Conservation (phyloP, 2,888 invertebrate genomes). For the Limnephilus rhombicus region DNA sequence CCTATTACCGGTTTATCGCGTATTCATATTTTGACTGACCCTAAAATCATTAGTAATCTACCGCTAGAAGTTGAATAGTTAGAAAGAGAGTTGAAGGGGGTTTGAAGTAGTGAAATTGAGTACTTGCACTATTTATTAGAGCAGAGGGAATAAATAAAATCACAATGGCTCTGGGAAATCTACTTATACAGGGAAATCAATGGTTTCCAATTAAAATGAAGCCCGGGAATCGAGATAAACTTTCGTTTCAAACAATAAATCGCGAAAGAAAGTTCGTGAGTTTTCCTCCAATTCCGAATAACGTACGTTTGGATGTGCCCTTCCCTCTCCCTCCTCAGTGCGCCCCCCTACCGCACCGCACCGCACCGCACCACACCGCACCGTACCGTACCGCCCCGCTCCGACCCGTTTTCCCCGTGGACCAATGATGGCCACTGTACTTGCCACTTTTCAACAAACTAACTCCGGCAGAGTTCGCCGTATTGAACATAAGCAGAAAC, state of each 20-base stretch:
- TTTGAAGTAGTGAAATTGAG: background rate
- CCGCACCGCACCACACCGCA: too few relatives aligned
- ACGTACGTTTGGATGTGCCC: conserved; percentile 33
- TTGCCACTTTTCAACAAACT: conserved; percentile 37
- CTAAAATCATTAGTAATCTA: background rate
- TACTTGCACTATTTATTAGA: background rate
- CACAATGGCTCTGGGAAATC: background rate
- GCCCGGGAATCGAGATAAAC: conserved; percentile 67
- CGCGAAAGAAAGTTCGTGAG: conserved; percentile 62
- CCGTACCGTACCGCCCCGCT: background rate
- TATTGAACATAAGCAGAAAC: background rate
- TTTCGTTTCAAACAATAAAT: conserved; percentile 65
- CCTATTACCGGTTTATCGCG: background rate
- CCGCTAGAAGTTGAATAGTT: background rate
- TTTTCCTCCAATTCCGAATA: conserved; percentile 26
- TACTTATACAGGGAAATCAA: conserved; percentile 70
- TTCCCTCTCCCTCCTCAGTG: conserved; percentile 21
- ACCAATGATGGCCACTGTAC: conserved; percentile 33
- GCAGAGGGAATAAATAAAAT: background rate
- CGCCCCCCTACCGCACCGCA: background rate
- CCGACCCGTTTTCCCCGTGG: conserved; percentile 19
- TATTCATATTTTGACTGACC: background rate
- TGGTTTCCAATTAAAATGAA: conserved; percentile 80
- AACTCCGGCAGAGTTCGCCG: conserved; percentile 32
- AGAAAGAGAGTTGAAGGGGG: background rate